Base-by-base conservation (phyloP, 2,888 invertebrate genomes). In the Apomyelois bistriatella region DNA sequence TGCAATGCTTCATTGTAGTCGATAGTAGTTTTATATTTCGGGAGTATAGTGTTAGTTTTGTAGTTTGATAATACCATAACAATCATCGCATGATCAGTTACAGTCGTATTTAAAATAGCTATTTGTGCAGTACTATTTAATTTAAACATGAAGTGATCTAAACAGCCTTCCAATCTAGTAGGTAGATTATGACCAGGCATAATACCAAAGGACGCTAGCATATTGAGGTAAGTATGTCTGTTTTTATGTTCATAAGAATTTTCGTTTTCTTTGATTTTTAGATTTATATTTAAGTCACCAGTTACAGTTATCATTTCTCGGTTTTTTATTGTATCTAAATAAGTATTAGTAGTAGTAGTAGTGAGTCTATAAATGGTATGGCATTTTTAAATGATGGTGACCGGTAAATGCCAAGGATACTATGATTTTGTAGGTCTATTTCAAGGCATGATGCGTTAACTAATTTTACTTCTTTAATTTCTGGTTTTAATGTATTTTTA, bases 121-220 rank as follows among this genome's bases (percentile, higher is more conserved):
- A 42, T 54, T 41, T 57, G 32, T 6, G 32, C 58, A 46, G 40
- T 54, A 52, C 36, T 47, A 49, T 52, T 6, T 61, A 65, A 58
- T 56, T n/a, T 47, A 54, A 28, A 12, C 28, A 28, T 41, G 32
- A 32, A 32, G 32, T 32, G 32, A 7, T 32, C 32, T 32, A 32
- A 10, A 10, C 32, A 32, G 7, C 32, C 32, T 1, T 32, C 32
- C 1, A 32, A 1, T 32, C 32, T 32, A 32, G 32, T 32, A 10
- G 32, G 10, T 32, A 9, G 32, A 4, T 32, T 32, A 32, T 32
- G 32, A 3, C 32, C 28, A 3, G 28, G 28, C 7, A 28, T 5
- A 7, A 32, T 32, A 7, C 32, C 32, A 32, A 32, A 32, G 10
- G 32, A 7, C 7, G 32, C 32, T 32, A 32, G 7, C 2, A 9